Base-by-base conservation (phyloP, 2,113 vertebrate genomes). In the Mohoua ochrocephala region DNA sequence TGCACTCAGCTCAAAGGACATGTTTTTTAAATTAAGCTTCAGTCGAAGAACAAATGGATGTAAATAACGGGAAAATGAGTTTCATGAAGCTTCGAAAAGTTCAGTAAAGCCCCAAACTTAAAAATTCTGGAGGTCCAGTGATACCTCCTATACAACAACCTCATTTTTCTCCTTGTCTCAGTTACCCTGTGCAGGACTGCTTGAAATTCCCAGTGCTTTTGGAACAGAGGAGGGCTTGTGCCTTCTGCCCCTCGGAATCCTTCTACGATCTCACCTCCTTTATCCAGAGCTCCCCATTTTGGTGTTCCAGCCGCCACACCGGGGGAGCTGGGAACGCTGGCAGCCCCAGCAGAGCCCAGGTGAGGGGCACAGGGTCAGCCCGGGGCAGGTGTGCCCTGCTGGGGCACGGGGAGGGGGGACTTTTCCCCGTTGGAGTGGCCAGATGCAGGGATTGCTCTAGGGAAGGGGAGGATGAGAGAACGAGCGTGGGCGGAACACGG, bases 401-500 rank as follows among this genome's bases (percentile, higher is more conserved):
- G 91, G 89, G 79, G 76, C 75, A 5, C 6, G 3, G 15, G 73
- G n/a, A n/a, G n/a, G 89, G 73, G 92, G 89, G 89, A 22, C 64
- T 78, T 31, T 7, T 78, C 19, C 74, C 26, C 2, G n/a, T 69
- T 45, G 3, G 5, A 16, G 33, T 65, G 89, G 95, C 89, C 93
- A 95, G 88, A 68, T 54, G 91, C 87, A 78, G 94, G 94, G 65
- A 92, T 97, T 94, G 97, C 97, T 97, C 97, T 84, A 77, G 97
- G 96, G 97, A 98, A 89, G 76, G 95, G 95, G 91, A 97, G 53
- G 90, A 91, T 89, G 94, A 95, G 92, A 87, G 95, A 73, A 54
- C 7, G 77, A 83, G 94, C 88, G 96, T 98, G 97, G 95, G 97
- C 56, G 97, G 96, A 67, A 86, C 93, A 8, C 59, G 73, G 74